phyloP scores from a whole-genome alignment of 35 echinoderm and acorn worm species.

The Holothuria glaberrima region DNA sequence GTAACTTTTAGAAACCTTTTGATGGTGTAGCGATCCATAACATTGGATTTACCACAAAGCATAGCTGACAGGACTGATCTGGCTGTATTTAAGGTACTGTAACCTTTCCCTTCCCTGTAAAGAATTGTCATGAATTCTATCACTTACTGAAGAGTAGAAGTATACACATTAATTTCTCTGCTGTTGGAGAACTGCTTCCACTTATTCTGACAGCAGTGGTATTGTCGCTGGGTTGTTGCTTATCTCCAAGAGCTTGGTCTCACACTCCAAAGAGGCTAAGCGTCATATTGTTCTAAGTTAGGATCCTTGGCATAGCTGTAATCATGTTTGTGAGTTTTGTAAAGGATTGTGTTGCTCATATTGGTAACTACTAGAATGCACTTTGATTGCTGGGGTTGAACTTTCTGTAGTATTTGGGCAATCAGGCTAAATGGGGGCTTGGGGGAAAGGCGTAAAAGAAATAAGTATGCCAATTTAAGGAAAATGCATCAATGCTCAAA shows the following conservation, averaged over 20 bases:
- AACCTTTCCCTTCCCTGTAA: background rate
- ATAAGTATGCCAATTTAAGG: conserved; percentile 33
- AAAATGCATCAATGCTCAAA: conserved; percentile 48
- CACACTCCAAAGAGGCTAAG: background rate
- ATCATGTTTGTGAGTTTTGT: background rate
- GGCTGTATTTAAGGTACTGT: background rate
- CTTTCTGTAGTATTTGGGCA: conserved; percentile 5
- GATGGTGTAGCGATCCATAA: background rate
- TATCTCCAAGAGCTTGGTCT: background rate
- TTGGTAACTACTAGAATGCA: conserved; percentile 38
- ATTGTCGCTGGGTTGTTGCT: conserved; percentile 9
- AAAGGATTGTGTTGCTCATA: background rate
- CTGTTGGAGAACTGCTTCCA: background rate
- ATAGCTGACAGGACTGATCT: background rate
- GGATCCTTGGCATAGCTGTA: background rate
- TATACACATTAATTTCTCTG: conserved; percentile 9
- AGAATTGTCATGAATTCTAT: background rate
- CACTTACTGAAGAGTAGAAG: background rate
- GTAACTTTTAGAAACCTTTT: background rate
- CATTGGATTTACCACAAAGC: conserved; percentile 3
- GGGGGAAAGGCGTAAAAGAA: conserved; percentile 43
- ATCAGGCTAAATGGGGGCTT: conserved; percentile 51
- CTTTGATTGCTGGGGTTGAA: conserved; percentile 6
- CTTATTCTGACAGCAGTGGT: conserved; percentile 7
- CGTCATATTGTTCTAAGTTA: background rate